Evolutionary conservation across 2,888 invertebrate genomes (phyloP), one percentile per base, ranked within the genome.

Genomic region (Cheilosia variabilis): DNA sequence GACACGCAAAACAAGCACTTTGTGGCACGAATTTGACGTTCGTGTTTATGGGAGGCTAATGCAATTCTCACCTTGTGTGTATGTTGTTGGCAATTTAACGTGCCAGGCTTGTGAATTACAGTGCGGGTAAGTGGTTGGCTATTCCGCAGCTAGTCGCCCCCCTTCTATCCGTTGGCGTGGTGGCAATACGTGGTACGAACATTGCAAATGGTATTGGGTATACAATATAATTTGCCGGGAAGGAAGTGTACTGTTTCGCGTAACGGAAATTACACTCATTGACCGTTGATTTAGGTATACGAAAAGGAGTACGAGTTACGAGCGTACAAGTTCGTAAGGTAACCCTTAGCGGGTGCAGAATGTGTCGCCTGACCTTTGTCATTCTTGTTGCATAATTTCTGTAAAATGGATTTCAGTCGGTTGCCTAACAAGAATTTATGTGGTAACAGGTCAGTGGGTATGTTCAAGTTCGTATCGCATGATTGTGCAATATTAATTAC

Each of bases 1-100:
- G 86, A 86, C 86, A 86, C 81, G 81, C 81, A 86, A 81, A 77
- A 86, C 86, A 86, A 73, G 86, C 86, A 81, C 76, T 86, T 86
- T 86, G 80, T 68, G 63, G 86, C 86, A 86, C 86, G 86, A 86
- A 86, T 81, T 76, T 77, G 81, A 86, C 80, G 86, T 86, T 86
- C 86, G 81, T 86, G 86, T 81, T 86, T 81, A 86, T 76, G 86
- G 81, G 62, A 76, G 76, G 86, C 81, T 76, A 81, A 81, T 81
- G 81, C 81, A 86, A 86, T 86, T 86, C 86, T 86, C 86, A 86
- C 86, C 86, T 81, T 71, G 76, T 86, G 76, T 81, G 76, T 79
- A 58, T 65, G 65, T 34, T 81, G 86, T 86, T 86, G 66, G 81
- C 81, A 66, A 68, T 72, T 86, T 73, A 69, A 55, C 75, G 52